Evolutionary conservation across 2,113 vertebrate genomes (phyloP).

Genomic region (Heterocephalus glaber): DNA sequence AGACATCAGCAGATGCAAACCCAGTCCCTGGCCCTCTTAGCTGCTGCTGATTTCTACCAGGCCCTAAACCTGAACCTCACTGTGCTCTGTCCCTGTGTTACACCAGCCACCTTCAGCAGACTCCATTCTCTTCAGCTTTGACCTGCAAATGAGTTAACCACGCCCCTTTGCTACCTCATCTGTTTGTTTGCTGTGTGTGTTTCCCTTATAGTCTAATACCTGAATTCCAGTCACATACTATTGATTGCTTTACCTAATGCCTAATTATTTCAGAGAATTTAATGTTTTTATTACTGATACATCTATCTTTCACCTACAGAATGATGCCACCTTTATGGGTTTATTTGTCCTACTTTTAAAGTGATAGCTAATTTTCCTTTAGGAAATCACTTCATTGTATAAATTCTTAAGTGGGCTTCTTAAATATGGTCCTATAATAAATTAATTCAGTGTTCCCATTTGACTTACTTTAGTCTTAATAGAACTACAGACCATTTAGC

Average conservation of each 20-base stretch:
- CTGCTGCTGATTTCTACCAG: background rate
- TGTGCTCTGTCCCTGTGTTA: background rate
- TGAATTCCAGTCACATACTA: background rate
- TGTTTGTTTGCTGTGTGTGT: background rate
- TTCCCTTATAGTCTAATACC: background rate
- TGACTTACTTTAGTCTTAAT: conserved; percentile 15
- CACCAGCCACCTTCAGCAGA: background rate
- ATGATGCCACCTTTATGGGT: background rate
- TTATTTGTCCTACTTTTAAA: background rate
- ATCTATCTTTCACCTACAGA: background rate
- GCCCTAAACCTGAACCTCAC: background rate
- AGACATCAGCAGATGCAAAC: background rate
- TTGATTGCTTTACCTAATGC: background rate
- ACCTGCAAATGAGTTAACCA: background rate
- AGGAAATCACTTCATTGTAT: background rate
- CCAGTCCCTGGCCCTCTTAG: background rate
- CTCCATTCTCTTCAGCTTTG: background rate
- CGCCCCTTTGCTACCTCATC: background rate
- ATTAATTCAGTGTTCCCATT: background rate
- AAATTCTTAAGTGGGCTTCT: background rate
- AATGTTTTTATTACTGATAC: background rate
- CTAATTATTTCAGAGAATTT: background rate
- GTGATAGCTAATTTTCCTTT: background rate
- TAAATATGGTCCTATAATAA: background rate
- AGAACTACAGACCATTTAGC: background rate